Evolutionary conservation across 2,888 invertebrate genomes (phyloP), one percentile per base, ranked within the genome.

Genomic region (Mesoligia furuncula): DNA sequence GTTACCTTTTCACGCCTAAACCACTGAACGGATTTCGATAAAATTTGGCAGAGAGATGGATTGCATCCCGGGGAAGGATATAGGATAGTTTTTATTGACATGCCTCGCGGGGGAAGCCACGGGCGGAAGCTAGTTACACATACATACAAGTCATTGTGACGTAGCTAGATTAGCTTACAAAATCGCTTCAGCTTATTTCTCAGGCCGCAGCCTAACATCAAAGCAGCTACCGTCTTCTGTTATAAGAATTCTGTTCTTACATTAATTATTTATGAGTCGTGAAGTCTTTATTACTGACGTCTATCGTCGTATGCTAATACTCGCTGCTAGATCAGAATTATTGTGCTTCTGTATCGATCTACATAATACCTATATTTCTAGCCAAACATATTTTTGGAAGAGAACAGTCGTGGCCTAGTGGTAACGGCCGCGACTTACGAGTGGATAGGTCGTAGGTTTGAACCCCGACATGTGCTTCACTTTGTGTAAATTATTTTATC

Each of bases 261-360:
- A 87, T 88, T 86, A 86, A 88, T 87, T 85, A 88, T 88, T 82
- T 79, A 88, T 88, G 87, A 88, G 82, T 66, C 73, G 79, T 85
- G 85, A 87, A 83, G 83, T 80, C 85, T 88, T 88, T 85, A 88
- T 87, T 82, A 71, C 75, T 62, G 64, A 68, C 80, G 73, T 77
- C 73, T 36, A 76, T 78, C 81, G 81, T 78, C 81, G 72, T 84
- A 84, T 84, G 85, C 67, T 84, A 85, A 85, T 84, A 75, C 64
- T 42, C 2, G 69, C 36, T 61, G 77, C 67, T 73, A 67, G 70
- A 81, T 81, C 85, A n/a, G 59, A 81, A 75, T 81, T 73, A 78
- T 78, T 75, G 48, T 83, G 57, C 59, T 68, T 65, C 13, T 83
- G 20, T 84, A 80, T 76, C 61, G 51, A 17, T 27, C 5, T 54